phyloP scores from a whole-genome alignment of 2,113 vertebrate species.

The Heliornis fulica region DNA sequence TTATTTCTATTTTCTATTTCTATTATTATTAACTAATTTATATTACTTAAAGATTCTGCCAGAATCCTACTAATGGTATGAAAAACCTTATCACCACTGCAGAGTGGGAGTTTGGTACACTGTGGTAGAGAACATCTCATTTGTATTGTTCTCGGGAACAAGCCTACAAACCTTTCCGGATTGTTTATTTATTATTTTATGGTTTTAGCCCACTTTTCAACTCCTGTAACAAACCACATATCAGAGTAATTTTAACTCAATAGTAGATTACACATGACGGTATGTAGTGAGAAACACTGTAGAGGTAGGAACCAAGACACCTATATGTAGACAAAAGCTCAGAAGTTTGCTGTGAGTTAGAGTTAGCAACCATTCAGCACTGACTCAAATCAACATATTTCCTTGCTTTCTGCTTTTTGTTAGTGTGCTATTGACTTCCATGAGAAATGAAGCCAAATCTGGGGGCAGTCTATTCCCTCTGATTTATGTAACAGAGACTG shows the following conservation, averaged over 20 bases:
- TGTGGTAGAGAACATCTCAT: fast-evolving
- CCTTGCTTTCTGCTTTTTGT: not conserved
- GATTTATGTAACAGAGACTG: not conserved
- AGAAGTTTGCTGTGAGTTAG: not conserved
- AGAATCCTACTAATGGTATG: not conserved
- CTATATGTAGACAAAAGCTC: not conserved
- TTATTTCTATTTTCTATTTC: too few relatives aligned
- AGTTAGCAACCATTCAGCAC: not conserved
- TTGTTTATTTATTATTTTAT: not conserved
- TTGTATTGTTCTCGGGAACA: not conserved
- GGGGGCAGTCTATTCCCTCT: not conserved
- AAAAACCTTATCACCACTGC: not conserved
- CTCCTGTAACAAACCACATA: not conserved
- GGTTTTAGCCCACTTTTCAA: not conserved
- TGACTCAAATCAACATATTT: not conserved
- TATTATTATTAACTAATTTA: too few relatives aligned
- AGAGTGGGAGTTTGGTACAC: not conserved
- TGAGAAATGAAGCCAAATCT: not conserved
- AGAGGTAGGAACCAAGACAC: not conserved
- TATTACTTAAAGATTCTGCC: not conserved
- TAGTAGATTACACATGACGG: not conserved
- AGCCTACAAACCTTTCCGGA: not conserved
- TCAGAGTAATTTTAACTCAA: not conserved
- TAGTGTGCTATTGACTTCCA: not conserved
- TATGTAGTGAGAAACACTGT: not conserved